Percentiles rank a stretch among this genome's conserved stretches.
These are phyloP conservation scores for Apostichopus parvimensis DNA, from an alignment of 35 echinoderm and acorn worm genomes.

Conservation along the genomic window DNA sequence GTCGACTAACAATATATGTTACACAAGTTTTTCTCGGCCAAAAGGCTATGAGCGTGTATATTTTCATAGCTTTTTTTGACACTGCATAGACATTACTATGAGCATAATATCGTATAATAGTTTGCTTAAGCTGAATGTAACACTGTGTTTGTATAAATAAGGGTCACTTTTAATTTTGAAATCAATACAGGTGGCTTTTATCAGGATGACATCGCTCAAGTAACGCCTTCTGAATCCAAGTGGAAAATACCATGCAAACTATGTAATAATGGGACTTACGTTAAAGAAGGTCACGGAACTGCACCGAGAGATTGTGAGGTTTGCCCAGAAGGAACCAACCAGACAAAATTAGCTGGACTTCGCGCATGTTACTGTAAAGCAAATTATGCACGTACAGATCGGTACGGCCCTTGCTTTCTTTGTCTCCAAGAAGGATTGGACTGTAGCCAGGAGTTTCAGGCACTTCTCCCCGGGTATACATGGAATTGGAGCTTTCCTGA, in stretches of 20 bases:
- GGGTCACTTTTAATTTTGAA: not conserved
- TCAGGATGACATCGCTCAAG: conserved; percentile 45
- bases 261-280: conserved; percentile 58
- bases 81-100: too few relatives aligned
- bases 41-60: too few relatives aligned
- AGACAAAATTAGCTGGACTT: not conserved
- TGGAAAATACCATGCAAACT: conserved; percentile 19
- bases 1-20: not conserved
- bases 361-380: conserved; percentile 50
- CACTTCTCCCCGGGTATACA: conserved; percentile 35
- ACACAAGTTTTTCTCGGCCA: not conserved
- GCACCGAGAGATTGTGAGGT: conserved; percentile 38
- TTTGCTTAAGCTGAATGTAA: not conserved
- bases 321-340: conserved; percentile 53
- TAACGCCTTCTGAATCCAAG: not conserved
- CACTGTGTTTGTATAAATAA: not conserved
- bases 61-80: too few relatives aligned
- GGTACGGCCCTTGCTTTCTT: conserved; percentile 18
- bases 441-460: conserved; percentile 19
- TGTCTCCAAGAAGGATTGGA: conserved; percentile 46
- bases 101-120: not conserved
- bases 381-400: conserved; percentile 34
- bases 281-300: not conserved
- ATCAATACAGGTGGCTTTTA: conserved; percentile 56
- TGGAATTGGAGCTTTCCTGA: conserved; percentile 44